Base-by-base conservation (phyloP, 2,797 vertebrate species). In the Lutjanus argentimaculatus region DNA sequence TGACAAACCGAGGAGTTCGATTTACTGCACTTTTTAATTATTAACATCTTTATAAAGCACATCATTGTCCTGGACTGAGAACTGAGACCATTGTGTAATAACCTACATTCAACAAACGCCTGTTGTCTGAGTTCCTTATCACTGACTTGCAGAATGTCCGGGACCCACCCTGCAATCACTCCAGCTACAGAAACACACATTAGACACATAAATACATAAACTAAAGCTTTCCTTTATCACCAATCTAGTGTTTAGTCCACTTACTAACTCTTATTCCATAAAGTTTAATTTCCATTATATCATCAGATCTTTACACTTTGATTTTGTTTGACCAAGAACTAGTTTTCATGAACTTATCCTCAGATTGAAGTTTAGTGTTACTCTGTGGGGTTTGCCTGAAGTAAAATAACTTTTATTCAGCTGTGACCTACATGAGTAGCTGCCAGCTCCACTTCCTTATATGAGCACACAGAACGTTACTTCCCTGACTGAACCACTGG, bases 61-160 rank as follows among this genome's bases (percentile, higher is more conserved):
- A 53, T 30, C n/a, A 9, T 17, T 8, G 11, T 8, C 2, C 30
- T 30, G 36, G 53, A 19, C 15, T 13, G 22, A 56, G 22, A 70
- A 14, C 42, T 14, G 21, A 59, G 22, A 19, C 51, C 36, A 62
- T 17, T 12, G 15, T 22, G n/a, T 7, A 46, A 15, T 17, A 7
- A 8, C 22, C 2, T 48, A 2, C 3, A 13, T 3, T 15, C 40
- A 67, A 15, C n/a, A 15, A 69, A 16, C 21, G 48, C 13, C 67
- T 72, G 6, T 25, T 52, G 30, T 36, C 21, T 61, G 17, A 73
- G 36, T 80, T 83, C 76, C 84, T 82, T 72, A 69, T 74, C 62
- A 49, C 16, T n/a, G 19, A 42, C 45, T 68, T 48, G 14, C 22
- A 43, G 7, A 53, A 69, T 46, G 77, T 63, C 77, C 57, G 25